Percentiles rank a stretch among this genome's conserved stretches.
Evolutionary conservation across 1,140 invertebrate genomes (phyloP).

Genomic region (Drosophila chauvacae): DNA sequence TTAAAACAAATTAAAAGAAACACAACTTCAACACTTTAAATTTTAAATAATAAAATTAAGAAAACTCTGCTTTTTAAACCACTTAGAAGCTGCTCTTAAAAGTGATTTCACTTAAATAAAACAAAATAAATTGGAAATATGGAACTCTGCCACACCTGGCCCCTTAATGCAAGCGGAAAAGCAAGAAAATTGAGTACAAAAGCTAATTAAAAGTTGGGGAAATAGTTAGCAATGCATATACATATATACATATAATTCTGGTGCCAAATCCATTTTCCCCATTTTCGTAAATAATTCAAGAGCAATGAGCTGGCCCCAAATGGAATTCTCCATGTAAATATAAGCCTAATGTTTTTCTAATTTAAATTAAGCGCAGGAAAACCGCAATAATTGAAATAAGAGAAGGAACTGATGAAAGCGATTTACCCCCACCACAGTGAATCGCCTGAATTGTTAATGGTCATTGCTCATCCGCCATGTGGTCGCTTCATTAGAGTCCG

Average conservation of each 20-base stretch:
- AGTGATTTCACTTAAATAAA: not conserved
- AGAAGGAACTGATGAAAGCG: slow-evolving; percentile 20
- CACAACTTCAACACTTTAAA: not conserved
- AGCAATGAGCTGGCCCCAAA: not conserved
- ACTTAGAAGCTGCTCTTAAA: not conserved
- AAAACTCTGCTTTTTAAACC: no score
- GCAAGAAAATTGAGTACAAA: not conserved
- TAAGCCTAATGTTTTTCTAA: slow-evolving; percentile 5
- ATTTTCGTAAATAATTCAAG: slow-evolving; percentile 7
- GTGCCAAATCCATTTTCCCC: not conserved
- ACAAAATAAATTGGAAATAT: not conserved
- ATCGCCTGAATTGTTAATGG: slow-evolving; percentile 29
- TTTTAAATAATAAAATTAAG: not conserved
- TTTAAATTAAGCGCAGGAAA: slow-evolving; percentile 9
- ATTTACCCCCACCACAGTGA: not conserved
- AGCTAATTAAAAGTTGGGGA: not conserved
- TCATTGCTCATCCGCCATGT: slow-evolving; percentile 45
- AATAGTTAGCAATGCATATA: not conserved
- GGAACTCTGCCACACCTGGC: not conserved
- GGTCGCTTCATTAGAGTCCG: slow-evolving; percentile 63
- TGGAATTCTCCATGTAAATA: not conserved
- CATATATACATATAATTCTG: not conserved
- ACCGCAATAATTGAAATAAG: slow-evolving; percentile 18
- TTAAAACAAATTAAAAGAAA: not conserved
- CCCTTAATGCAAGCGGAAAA: not conserved